Evolutionary conservation across 2,797 vertebrate species (phyloP).

Genomic region (Hoplostethus atlanticus): DNA sequence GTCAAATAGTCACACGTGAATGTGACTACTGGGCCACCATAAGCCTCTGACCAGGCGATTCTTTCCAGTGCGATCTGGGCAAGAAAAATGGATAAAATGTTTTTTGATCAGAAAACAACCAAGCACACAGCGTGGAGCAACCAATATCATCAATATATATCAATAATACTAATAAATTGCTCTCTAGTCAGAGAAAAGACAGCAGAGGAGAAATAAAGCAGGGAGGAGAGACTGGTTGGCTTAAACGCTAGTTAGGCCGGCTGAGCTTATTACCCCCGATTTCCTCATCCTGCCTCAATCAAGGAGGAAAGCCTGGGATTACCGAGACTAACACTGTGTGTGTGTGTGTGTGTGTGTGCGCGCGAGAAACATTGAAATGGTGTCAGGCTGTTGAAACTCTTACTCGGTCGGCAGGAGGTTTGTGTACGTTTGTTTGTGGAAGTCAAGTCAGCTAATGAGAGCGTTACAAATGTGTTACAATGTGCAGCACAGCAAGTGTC

Average conservation of each 20-base stretch:
- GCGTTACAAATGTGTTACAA: slow-evolving; percentile 39
- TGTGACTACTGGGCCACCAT: too few relatives aligned
- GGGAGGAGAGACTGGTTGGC: slow-evolving; percentile 56
- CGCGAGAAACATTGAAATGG: slow-evolving; percentile 23
- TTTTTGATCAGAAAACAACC: too few relatives aligned
- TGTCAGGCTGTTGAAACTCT: slow-evolving; percentile 44
- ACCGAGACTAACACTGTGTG: slow-evolving; percentile 51
- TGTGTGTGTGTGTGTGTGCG: slow-evolving; percentile 1
- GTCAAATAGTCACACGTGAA: too few relatives aligned
- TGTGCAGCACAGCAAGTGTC: slow-evolving; percentile 36
- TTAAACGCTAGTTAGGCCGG: slow-evolving; percentile 67
- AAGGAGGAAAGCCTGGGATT: slow-evolving; percentile 73
- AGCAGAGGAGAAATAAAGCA: slow-evolving; percentile 37
- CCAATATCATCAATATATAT: too few relatives aligned
- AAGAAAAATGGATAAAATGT: too few relatives aligned
- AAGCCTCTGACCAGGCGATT: too few relatives aligned
- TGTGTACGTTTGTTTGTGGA: slow-evolving; percentile 37
- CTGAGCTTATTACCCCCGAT: slow-evolving; percentile 77
- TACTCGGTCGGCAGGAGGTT: slow-evolving; percentile 6
- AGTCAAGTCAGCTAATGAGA: slow-evolving; percentile 48
- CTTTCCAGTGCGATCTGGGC: too few relatives aligned
- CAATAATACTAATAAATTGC: too few relatives aligned
- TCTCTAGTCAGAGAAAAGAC: not conserved
- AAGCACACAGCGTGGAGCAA: too few relatives aligned
- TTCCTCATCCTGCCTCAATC: slow-evolving; percentile 69